Conservation (phyloP, 2,797 vertebrate species). For the Eidolon dupreanum region DNA sequence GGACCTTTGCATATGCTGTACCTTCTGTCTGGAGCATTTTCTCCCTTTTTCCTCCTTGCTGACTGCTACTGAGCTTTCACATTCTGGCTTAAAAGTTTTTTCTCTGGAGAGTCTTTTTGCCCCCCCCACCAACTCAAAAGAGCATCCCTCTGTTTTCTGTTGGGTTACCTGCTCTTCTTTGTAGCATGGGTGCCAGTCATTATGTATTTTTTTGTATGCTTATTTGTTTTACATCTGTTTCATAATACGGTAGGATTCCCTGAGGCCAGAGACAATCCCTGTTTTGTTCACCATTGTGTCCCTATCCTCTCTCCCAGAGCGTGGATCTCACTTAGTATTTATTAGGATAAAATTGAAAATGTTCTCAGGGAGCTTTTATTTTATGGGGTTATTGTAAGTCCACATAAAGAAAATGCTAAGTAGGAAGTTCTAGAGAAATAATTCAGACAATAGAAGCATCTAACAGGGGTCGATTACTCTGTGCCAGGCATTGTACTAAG, state of each 20-base stretch:
- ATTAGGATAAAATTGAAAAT: neutral
- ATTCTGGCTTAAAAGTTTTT: neutral
- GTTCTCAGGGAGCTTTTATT: neutral
- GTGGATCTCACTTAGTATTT: neutral
- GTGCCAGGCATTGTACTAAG: neutral
- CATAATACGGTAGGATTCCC: neutral
- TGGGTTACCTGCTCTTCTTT: neutral
- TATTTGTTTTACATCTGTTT: neutral
- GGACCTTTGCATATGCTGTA: neutral
- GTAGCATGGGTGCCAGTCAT: neutral
- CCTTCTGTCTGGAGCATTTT: neutral
- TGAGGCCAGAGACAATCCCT: neutral
- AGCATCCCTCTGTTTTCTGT: neutral
- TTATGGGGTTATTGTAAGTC: neutral
- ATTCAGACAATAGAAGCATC: neutral
- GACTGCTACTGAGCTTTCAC: neutral
- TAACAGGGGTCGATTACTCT: neutral
- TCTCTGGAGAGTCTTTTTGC: neutral
- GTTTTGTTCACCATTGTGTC: neutral
- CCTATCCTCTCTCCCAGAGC: neutral
- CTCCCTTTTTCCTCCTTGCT: neutral
- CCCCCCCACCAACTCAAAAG: neutral
- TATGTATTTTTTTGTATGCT: neutral
- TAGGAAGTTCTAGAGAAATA: neutral
- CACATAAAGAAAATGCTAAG: neutral